A percentile compares a stretch with the other conserved stretches of the same genome.
Evolutionary conservation across 2,888 invertebrate genomes (phyloP).

Genomic region (Leucoma salicis): DNA sequence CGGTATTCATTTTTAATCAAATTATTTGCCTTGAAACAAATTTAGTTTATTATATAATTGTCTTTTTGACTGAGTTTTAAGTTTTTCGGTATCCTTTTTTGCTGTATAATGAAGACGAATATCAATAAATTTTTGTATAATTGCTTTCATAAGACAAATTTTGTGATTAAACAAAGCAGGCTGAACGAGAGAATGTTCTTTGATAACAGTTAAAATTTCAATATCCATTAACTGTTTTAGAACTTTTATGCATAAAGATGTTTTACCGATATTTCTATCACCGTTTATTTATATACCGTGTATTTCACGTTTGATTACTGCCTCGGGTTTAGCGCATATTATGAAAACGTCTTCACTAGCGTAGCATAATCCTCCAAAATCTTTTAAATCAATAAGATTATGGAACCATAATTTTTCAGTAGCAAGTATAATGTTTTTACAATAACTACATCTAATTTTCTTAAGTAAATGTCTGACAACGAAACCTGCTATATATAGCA

Average conservation of each 20-base stretch:
- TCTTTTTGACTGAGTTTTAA: too few species aligned
- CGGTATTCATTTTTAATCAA: too few species aligned
- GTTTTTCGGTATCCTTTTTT: not conserved
- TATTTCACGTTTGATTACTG: not conserved
- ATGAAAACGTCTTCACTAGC: constrained; percentile 9
- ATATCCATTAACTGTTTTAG: not conserved
- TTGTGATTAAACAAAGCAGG: constrained; percentile 1
- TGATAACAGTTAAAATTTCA: not conserved
- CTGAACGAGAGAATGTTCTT: constrained; percentile 1
- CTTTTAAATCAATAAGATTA: constrained; percentile 1
- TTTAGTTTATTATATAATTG: too few species aligned
- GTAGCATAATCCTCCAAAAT: constrained; percentile 5
- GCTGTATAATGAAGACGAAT: constrained; percentile 1
- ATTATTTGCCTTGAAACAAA: too few species aligned
- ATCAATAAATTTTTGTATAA: not conserved
- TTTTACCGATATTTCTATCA: not conserved
- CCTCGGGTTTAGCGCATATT: constrained; percentile 2
- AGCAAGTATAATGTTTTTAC: not conserved
- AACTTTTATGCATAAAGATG: not conserved
- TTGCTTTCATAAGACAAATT: not conserved
- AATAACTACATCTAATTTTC: constrained; percentile 8
- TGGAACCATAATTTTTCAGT: not conserved
- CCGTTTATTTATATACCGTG: not conserved
- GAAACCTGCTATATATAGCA: constrained; percentile 5
- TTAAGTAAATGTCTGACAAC: constrained; percentile 5